A percentile compares a stretch with the other conserved stretches of the same genome.
These are phyloP conservation scores for Epicampocera succincta DNA, from an alignment of 2,888 invertebrate genomes.

Conservation along the genomic window DNA sequence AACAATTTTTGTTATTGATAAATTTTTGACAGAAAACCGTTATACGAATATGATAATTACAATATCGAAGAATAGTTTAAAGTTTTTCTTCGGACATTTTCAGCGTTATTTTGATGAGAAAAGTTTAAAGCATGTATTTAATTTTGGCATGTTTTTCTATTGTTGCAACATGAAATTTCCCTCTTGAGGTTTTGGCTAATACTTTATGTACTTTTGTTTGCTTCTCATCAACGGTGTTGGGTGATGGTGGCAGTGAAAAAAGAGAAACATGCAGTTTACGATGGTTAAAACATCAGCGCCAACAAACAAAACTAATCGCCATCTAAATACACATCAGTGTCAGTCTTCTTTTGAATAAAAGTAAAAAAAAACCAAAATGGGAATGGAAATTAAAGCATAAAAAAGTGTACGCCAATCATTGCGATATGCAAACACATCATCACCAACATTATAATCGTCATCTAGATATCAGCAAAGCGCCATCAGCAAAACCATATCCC, in stretches of 20 bases:
- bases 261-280: slow-evolving; percentile 3
- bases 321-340: slow-evolving; percentile 54
- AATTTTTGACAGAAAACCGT: too few relatives aligned
- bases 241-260: slow-evolving; percentile 9
- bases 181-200: slow-evolving; percentile 36
- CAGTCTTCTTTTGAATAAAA: slow-evolving; percentile 40
- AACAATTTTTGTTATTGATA: too few relatives aligned
- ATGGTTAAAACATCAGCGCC: slow-evolving; percentile 44
- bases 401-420: slow-evolving; percentile 29
- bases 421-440: slow-evolving; percentile 32
- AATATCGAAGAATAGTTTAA: not conserved
- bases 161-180: slow-evolving; percentile 28
- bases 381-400: not conserved
- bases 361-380: slow-evolving; percentile 4
- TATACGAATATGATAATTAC: too few relatives aligned
- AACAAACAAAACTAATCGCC: slow-evolving; percentile 59
- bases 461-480: slow-evolving; percentile 37
- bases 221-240: slow-evolving; percentile 14
- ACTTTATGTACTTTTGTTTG: slow-evolving; percentile 11
- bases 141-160: not conserved
- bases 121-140: not conserved
- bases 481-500: slow-evolving; percentile 41
- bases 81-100: not conserved
- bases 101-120: slow-evolving; percentile 18
- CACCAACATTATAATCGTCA: slow-evolving; percentile 36